Conservation (phyloP, 1,140 invertebrate genomes). For the Orius insidiosus region DNA sequence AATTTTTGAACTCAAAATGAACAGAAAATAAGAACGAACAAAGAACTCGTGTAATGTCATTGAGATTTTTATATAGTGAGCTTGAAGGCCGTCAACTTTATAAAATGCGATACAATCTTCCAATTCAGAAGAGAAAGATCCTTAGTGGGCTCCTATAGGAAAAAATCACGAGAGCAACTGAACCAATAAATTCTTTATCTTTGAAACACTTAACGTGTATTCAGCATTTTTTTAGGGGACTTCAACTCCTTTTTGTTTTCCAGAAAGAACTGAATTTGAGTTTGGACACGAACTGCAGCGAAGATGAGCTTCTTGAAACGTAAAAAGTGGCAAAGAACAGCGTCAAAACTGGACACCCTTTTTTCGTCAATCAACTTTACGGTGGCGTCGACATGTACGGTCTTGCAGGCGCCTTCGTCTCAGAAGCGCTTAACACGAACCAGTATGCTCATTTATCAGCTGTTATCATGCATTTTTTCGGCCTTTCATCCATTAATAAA, state of each 20-base stretch:
- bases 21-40: not conserved
- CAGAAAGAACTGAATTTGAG: conserved; percentile 25
- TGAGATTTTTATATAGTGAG: not conserved
- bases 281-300: conserved; percentile 28
- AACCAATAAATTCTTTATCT: no score
- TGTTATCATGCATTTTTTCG: no score
- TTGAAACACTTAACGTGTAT: no score
- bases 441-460: conserved; percentile 39
- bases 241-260: no score
- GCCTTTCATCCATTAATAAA: no score
- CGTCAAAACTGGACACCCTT: conserved; percentile 50
- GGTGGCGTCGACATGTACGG: conserved; percentile 55
- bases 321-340: conserved; percentile 44
- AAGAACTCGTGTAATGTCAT: not conserved
- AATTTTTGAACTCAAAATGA: not conserved
- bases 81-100: not conserved
- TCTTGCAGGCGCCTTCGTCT: conserved; percentile 51
- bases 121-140: not conserved
- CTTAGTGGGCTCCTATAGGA: no score
- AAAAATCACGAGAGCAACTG: no score
- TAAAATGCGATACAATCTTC: not conserved
- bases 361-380: conserved; percentile 62
- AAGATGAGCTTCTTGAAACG: conserved; percentile 32
- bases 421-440: conserved; percentile 60
- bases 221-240: no score